Evolutionary conservation across 2,113 vertebrate genomes (phyloP).

Genomic region (Odocoileus hemionus): DNA sequence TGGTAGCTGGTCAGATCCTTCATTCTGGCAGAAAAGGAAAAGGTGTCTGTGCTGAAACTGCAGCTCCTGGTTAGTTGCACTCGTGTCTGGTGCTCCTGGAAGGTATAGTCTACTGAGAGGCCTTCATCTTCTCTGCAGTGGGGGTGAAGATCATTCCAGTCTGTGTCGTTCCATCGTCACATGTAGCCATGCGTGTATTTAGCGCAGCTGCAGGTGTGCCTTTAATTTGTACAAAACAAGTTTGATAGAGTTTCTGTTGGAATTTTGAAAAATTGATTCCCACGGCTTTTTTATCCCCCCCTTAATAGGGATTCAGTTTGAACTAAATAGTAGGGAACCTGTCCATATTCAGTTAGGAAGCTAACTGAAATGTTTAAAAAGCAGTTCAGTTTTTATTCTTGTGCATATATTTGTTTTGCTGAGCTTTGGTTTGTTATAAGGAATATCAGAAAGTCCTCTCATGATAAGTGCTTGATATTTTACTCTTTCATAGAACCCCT

Average conservation of each 20-base stretch:
- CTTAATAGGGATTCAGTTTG: neutral
- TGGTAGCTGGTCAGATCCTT: neutral
- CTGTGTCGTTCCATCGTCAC: slow-evolving; percentile 28
- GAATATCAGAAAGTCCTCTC: neutral
- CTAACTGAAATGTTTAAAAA: neutral
- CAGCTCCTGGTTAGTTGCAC: neutral
- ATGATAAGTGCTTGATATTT: neutral
- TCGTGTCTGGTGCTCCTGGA: neutral
- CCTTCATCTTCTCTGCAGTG: neutral
- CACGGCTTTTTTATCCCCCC: neutral
- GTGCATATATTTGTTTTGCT: neutral
- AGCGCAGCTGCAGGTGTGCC: slow-evolving; percentile 9
- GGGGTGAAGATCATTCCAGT: neutral
- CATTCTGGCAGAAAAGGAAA: neutral
- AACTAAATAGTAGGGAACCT: neutral
- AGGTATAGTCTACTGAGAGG: neutral
- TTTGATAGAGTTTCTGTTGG: neutral
- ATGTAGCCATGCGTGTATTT: neutral
- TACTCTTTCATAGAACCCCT: neutral
- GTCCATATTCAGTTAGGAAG: neutral
- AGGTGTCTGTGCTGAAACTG: neutral
- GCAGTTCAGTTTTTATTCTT: neutral
- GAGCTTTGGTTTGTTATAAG: neutral
- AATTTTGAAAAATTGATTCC: slow-evolving; percentile 26
- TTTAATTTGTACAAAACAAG: slow-evolving; percentile 45